Conservation (phyloP, 2,888 invertebrate species). For the Eurois occulta region DNA sequence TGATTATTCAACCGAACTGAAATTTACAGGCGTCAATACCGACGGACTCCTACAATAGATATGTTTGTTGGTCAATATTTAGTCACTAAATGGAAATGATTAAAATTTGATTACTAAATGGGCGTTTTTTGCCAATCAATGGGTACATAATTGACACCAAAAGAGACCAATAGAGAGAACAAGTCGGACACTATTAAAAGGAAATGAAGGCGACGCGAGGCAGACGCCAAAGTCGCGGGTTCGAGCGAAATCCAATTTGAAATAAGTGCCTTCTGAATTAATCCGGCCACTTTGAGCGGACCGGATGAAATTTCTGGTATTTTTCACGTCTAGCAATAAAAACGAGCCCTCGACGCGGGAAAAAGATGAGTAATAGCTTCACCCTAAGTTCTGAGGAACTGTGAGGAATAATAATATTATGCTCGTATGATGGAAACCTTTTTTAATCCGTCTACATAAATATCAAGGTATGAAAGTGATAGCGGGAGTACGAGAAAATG, state of each 20-base stretch:
- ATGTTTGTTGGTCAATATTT: slow-evolving; percentile 6
- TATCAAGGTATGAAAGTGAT: slow-evolving; percentile 72
- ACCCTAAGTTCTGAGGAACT: slow-evolving; percentile 84
- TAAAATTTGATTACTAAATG: slow-evolving; percentile 46
- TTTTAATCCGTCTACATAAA: slow-evolving; percentile 81
- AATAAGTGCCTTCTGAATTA: slow-evolving; percentile 90
- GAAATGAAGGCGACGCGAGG: slow-evolving; percentile 82
- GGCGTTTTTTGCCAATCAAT: slow-evolving; percentile 65
- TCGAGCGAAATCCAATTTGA: slow-evolving; percentile 89
- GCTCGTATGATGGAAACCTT: slow-evolving; percentile 84
- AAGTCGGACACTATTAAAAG: slow-evolving; percentile 85
- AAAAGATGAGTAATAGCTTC: slow-evolving; percentile 89
- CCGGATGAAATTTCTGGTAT: slow-evolving; percentile 90
- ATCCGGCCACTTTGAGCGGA: slow-evolving; percentile 88
- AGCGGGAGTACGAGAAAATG: slow-evolving; percentile 58
- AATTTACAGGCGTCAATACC: slow-evolving; percentile 16
- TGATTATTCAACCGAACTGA: slow-evolving; percentile 22
- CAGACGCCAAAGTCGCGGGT: slow-evolving; percentile 76
- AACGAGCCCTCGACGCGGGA: slow-evolving; percentile 85
- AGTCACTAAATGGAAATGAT: not conserved
- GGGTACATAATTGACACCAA: slow-evolving; percentile 73
- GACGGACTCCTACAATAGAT: not conserved
- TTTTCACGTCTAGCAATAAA: slow-evolving; percentile 90
- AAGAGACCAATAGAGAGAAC: slow-evolving; percentile 75
- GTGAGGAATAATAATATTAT: slow-evolving; percentile 89